Percentiles rank a stretch among this genome's conserved stretches.
phyloP scores from a whole-genome alignment of 2,888 invertebrate species.

The Stegophylla sp. region DNA sequence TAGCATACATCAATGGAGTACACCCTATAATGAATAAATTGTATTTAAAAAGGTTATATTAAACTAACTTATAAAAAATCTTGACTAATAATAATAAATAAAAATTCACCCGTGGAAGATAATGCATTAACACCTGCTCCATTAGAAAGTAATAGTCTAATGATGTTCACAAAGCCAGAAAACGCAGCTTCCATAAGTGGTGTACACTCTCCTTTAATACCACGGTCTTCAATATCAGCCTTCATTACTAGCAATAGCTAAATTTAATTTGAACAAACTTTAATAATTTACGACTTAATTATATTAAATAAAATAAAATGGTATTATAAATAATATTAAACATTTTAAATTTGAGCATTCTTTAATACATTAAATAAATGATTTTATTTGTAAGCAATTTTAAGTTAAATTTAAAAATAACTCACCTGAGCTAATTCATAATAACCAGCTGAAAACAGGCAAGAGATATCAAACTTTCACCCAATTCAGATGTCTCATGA shows the following conservation, averaged over 20 bases:
- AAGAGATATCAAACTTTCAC: conserved; percentile 92
- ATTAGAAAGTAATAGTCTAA: conserved; percentile 84
- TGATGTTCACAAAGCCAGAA: conserved; percentile 92
- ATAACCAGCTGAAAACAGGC: conserved; percentile 97
- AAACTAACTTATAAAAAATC: neutral
- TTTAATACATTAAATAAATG: no score
- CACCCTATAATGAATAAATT: conserved; percentile 71
- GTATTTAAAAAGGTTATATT: neutral
- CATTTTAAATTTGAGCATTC: no score
- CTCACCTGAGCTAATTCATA: conserved; percentile 92
- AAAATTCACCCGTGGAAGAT: conserved; percentile 77
- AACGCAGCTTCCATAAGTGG: conserved; percentile 98
- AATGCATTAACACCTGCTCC: conserved; percentile 93
- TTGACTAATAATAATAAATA: neutral
- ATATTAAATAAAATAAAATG: neutral
- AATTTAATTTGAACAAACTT: conserved; percentile 60
- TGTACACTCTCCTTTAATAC: conserved; percentile 96
- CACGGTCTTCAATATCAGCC: conserved; percentile 95
- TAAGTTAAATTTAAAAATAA: no score
- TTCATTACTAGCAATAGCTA: conserved; percentile 94
- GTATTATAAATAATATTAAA: neutral
- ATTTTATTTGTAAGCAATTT: no score
- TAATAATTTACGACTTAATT: neutral
- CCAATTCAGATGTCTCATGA: conserved; percentile 96
- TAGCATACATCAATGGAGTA: conserved; percentile 95